These are phyloP conservation scores for Cerastis leucographa DNA, from an alignment of 2,888 invertebrate species.

Conservation along the genomic window DNA sequence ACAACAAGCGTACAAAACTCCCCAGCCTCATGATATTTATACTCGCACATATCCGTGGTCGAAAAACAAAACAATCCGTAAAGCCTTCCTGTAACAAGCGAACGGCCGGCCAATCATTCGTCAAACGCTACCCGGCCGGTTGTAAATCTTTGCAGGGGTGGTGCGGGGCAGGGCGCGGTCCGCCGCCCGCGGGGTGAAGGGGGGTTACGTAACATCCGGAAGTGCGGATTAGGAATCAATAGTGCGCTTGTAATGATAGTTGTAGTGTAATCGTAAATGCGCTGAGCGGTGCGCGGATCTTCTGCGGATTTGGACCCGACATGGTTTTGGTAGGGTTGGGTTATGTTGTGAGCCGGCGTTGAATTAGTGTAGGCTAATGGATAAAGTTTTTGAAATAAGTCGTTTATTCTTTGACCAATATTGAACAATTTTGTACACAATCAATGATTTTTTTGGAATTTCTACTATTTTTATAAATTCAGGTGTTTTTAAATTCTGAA, in stretches of 20 bases:
- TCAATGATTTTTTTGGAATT: neutral
- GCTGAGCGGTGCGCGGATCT: conserved; percentile 81
- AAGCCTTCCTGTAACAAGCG: conserved; percentile 79
- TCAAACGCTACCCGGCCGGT: conserved; percentile 84
- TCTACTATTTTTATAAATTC: neutral
- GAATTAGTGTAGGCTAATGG: conserved; percentile 9
- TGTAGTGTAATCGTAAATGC: conserved; percentile 88
- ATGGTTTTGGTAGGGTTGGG: conserved; percentile 35
- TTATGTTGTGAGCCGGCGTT: neutral
- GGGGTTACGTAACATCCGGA: conserved; percentile 89
- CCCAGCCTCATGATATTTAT: conserved; percentile 61
- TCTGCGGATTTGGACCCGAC: conserved; percentile 43
- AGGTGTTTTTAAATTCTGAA: neutral
- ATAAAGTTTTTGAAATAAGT: conserved; percentile 1
- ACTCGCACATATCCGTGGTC: conserved; percentile 65
- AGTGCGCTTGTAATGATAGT: conserved; percentile 90
- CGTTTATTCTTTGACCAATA: neutral
- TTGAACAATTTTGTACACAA: neutral
- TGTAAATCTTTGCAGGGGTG: conserved; percentile 85
- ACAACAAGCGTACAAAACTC: conserved; percentile 45
- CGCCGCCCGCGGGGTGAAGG: conserved; percentile 68
- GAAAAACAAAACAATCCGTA: conserved; percentile 81
- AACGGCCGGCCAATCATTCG: conserved; percentile 88
- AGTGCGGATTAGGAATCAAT: conserved; percentile 91
- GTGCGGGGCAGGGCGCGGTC: conserved; percentile 63